phyloP scores from a whole-genome alignment of 2,113 vertebrate species.

The Struthidea cinerea region DNA sequence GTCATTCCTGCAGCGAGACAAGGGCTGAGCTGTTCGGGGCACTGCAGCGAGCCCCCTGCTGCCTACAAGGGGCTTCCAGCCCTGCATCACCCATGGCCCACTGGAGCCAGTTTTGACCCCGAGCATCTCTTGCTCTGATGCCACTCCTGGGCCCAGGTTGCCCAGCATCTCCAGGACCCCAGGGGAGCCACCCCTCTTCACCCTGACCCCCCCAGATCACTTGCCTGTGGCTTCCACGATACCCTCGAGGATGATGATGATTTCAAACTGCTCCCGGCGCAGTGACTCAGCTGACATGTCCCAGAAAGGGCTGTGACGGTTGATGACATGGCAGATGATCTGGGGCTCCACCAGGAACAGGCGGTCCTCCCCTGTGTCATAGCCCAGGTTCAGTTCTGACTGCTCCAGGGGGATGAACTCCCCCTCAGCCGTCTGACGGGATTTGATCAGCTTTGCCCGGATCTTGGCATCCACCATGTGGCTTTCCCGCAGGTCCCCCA shows the following conservation, averaged over 20 bases:
- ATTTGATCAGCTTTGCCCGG: conserved; percentile 83
- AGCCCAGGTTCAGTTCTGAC: conserved; percentile 83
- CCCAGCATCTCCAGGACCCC: not conserved
- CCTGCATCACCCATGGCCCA: accelerated
- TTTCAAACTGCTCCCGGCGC: conserved; percentile 76
- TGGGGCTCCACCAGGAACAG: conserved; percentile 83
- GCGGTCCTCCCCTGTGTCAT: conserved; percentile 78
- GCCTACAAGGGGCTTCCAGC: not conserved
- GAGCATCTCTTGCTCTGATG: not conserved
- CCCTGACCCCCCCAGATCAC: not conserved
- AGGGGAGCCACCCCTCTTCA: not conserved
- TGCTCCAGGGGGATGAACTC: conserved; percentile 86
- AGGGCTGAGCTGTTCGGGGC: accelerated
- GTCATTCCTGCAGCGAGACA: conserved; percentile 67
- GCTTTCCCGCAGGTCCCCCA: conserved; percentile 80
- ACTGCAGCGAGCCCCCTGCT: accelerated
- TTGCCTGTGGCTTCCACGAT: conserved; percentile 83
- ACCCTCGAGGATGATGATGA: conserved; percentile 84
- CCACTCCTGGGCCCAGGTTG: accelerated
- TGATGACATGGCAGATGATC: conserved; percentile 81
- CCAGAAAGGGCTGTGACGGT: conserved; percentile 82
- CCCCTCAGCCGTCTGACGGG: conserved; percentile 80
- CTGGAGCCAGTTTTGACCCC: accelerated
- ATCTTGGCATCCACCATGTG: conserved; percentile 88
- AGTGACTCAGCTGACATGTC: conserved; percentile 69